Evolutionary conservation across 2,113 vertebrate genomes (phyloP).

Genomic region (Nematolebias whitei): DNA sequence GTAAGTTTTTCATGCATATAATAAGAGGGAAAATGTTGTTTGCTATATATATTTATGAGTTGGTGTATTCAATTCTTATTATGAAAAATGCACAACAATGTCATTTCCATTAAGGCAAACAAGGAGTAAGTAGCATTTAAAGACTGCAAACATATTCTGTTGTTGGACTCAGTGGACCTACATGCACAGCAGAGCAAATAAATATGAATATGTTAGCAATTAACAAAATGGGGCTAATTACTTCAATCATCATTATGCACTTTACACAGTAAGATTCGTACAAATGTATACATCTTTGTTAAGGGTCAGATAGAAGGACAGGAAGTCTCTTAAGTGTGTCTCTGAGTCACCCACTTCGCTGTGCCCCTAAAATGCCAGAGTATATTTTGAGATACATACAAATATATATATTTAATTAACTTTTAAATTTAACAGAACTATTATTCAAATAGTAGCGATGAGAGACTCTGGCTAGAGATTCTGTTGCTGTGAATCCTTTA

Average conservation of each 20-base stretch:
- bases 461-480: too few species aligned
- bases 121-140: slow-evolving; percentile 37
- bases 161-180: slow-evolving; percentile 28
- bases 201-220: slow-evolving; percentile 49
- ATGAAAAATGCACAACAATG: slow-evolving; percentile 18
- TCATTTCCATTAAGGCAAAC: slow-evolving; percentile 25
- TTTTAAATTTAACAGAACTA: too few species aligned
- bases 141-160: slow-evolving; percentile 43
- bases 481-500: too few species aligned
- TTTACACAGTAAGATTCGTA: slow-evolving; percentile 12
- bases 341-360: too few species aligned
- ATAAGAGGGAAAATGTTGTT: background rate
- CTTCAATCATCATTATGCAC: slow-evolving; percentile 46
- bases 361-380: too few species aligned
- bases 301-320: too few species aligned
- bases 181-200: slow-evolving; percentile 55
- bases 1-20: background rate
- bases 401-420: too few species aligned
- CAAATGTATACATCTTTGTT: too few species aligned
- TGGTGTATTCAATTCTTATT: slow-evolving; percentile 3
- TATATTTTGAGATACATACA: too few species aligned
- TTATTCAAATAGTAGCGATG: too few species aligned
- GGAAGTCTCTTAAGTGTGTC: too few species aligned
- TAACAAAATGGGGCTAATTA: slow-evolving; percentile 67
- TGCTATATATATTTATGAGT: background rate